Percentiles rank a stretch among this genome's conserved stretches.
phyloP scores from a whole-genome alignment of 2,888 invertebrate species.

The Agriopis marginaria region DNA sequence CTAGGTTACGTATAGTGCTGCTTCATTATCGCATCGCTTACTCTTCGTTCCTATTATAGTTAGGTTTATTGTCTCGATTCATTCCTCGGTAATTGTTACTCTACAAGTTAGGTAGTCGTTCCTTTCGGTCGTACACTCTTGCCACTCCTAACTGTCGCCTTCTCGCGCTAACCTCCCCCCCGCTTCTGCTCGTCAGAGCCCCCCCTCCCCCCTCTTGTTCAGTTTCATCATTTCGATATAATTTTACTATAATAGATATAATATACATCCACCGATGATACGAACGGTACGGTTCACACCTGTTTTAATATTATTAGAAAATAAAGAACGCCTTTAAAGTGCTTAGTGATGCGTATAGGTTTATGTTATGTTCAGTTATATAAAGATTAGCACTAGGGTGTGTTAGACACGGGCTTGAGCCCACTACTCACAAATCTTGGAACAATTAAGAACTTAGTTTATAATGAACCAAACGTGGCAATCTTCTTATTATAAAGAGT shows the following conservation, averaged over 20 bases:
- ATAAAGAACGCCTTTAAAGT: conserved; percentile 81
- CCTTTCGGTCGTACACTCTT: conserved; percentile 60
- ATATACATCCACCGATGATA: conserved; percentile 81
- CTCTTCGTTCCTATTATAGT: conserved; percentile 79
- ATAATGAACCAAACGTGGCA: conserved; percentile 82
- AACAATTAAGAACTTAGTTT: conserved; percentile 86
- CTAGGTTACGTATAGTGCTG: conserved; percentile 75
- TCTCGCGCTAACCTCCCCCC: conserved; percentile 44
- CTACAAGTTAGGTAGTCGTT: conserved; percentile 55
- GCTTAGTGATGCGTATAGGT: conserved; percentile 82
- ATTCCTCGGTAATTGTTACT: conserved; percentile 69
- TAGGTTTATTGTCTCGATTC: conserved; percentile 81
- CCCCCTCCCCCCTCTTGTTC: conserved; percentile 56
- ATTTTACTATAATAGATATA: conserved; percentile 70
- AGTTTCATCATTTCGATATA: conserved; percentile 67
- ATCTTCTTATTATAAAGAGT: conserved; percentile 84
- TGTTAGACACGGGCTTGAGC: conserved; percentile 68
- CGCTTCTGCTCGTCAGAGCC: conserved; percentile 30
- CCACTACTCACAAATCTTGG: conserved; percentile 77
- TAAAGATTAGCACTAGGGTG: conserved; percentile 77
- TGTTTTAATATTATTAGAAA: conserved; percentile 82
- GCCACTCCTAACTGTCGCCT: conserved; percentile 49
- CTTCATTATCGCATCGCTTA: conserved; percentile 55
- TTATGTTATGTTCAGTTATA: conserved; percentile 84
- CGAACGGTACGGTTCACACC: conserved; percentile 73